Evolutionary conservation across 2,888 invertebrate genomes (phyloP).

Genomic region (Trissonchulus sp.): DNA sequence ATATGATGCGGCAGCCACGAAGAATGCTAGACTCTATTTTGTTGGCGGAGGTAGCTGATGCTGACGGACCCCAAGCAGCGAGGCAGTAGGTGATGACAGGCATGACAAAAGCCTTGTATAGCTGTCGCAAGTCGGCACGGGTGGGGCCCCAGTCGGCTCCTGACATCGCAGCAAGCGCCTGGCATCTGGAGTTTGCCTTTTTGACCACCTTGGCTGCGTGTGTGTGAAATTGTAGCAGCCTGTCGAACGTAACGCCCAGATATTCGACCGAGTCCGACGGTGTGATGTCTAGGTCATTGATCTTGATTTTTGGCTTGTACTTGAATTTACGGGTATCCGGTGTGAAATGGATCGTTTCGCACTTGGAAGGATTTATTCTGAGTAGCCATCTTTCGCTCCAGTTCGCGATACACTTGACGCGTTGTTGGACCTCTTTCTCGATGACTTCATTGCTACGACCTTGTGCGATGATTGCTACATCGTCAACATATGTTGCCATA

Average conservation of each 20-base stretch:
- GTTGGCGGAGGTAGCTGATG: too few species aligned
- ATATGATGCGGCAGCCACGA: too few species aligned
- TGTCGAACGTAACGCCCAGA: slow-evolving; percentile 4
- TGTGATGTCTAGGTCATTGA: background rate
- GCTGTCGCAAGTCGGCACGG: background rate
- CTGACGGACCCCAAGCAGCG: background rate
- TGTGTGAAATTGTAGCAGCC: background rate
- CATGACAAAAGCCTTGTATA: background rate
- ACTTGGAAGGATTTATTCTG: background rate
- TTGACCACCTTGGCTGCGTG: background rate
- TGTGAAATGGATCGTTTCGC: background rate
- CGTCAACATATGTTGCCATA: slow-evolving; percentile 16
- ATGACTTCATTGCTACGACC: background rate
- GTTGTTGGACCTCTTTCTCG: background rate
- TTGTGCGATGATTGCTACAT: background rate
- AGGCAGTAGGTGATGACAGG: background rate
- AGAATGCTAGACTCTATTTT: too few species aligned
- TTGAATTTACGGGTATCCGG: background rate
- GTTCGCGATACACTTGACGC: background rate
- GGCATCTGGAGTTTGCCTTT: background rate
- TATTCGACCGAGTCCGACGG: background rate
- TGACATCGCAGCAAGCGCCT: background rate
- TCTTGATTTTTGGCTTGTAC: background rate
- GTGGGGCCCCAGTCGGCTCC: background rate
- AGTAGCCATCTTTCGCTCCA: background rate